These are phyloP conservation scores for Gonocerus acuteangulatus DNA, from an alignment of 2,888 invertebrate species.

Conservation along the genomic window DNA sequence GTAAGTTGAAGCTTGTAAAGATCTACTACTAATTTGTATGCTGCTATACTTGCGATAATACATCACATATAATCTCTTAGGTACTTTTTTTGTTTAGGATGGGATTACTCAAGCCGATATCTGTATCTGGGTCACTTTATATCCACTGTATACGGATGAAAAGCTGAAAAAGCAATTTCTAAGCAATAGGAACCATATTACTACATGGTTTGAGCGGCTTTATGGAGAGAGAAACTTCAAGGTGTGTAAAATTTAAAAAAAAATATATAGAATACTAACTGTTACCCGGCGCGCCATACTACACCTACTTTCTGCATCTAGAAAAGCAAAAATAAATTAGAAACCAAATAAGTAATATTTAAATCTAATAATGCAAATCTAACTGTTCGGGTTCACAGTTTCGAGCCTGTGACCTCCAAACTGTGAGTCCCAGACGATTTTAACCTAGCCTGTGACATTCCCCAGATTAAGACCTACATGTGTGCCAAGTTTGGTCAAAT, in stretches of 20 bases:
- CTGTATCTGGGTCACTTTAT: slow-evolving; percentile 64
- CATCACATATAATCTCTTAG: not conserved
- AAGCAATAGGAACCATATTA: slow-evolving; percentile 49
- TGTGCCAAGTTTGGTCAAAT: too few relatives aligned
- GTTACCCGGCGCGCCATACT: too few relatives aligned
- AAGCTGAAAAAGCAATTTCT: slow-evolving; percentile 52
- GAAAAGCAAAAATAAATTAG: too few relatives aligned
- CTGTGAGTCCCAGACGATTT: too few relatives aligned
- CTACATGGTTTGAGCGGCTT: slow-evolving; percentile 56
- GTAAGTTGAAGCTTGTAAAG: slow-evolving; percentile 43
- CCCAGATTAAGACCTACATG: too few relatives aligned
- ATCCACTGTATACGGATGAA: slow-evolving; percentile 55
- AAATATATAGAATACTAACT: too few relatives aligned
- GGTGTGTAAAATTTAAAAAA: slow-evolving; percentile 43
- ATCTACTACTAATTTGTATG: not conserved
- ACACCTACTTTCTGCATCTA: too few relatives aligned
- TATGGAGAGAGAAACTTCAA: slow-evolving; percentile 52
- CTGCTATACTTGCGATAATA: not conserved
- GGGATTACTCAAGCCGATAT: slow-evolving; percentile 61
- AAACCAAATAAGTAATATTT: too few relatives aligned
- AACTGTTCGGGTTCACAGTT: too few relatives aligned
- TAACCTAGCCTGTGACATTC: too few relatives aligned
- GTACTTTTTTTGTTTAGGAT: slow-evolving; percentile 46
- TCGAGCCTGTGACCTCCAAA: too few relatives aligned
- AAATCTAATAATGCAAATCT: too few relatives aligned